A percentile compares a stretch with the other conserved stretches of the same genome.
Conservation (phyloP, 2,888 invertebrate species). For the Thecophora atra region DNA sequence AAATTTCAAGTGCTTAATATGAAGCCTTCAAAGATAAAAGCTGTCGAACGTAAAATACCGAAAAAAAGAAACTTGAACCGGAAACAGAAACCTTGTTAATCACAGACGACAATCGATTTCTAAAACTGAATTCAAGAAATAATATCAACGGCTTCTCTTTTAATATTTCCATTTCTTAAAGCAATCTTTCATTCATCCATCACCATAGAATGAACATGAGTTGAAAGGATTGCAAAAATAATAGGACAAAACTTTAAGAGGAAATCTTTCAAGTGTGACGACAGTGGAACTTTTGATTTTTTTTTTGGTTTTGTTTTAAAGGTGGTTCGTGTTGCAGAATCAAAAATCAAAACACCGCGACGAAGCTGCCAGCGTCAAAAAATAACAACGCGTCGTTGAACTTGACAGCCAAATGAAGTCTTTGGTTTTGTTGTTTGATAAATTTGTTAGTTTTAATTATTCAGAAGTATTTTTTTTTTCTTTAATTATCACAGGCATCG, state of each 20-base stretch:
- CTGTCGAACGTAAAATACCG: no score
- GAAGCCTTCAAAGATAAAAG: no score
- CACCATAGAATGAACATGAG: background rate
- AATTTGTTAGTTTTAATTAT: background rate
- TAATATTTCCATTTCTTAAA: background rate
- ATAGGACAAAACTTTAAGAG: slow-evolving; percentile 24
- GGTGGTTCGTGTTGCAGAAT: slow-evolving; percentile 10
- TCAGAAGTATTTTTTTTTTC: background rate
- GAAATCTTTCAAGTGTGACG: slow-evolving; percentile 24
- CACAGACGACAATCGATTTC: no score
- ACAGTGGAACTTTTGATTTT: background rate
- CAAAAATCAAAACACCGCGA: slow-evolving; percentile 18
- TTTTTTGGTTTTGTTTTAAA: slow-evolving; percentile 11
- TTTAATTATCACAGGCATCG: background rate
- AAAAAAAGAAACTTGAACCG: no score
- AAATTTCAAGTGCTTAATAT: no score
- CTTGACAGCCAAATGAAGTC: slow-evolving; percentile 28
- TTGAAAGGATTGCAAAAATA: slow-evolving; percentile 4
- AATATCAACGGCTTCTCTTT: background rate
- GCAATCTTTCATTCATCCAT: background rate
- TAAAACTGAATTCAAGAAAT: background rate
- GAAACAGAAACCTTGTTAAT: no score
- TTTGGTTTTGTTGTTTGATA: background rate
- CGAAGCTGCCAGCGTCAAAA: slow-evolving; percentile 8
- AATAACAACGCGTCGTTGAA: slow-evolving; percentile 35